Percentiles rank a stretch among this genome's conserved stretches.
phyloP scores from a whole-genome alignment of 35 echinoderm and acorn worm genomes.

The Hemicentrotus pulcherrimus region DNA sequence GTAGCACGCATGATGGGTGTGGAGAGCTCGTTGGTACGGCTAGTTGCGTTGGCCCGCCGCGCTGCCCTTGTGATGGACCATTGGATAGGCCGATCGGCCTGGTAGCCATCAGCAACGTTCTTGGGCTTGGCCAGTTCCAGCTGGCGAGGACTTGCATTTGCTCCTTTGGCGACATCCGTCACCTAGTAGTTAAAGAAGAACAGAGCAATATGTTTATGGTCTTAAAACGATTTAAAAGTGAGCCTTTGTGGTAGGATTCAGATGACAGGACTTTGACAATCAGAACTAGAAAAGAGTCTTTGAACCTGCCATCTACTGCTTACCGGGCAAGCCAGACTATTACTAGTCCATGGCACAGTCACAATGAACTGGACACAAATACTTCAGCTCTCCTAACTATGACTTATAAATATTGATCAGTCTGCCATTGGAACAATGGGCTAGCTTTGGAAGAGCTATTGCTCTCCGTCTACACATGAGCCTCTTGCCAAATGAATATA shows the following conservation, averaged over 20 bases:
- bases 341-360: too few species aligned
- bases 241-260: background rate
- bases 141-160: conserved; percentile 78
- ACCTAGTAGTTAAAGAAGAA: conserved; percentile 59
- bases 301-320: too few species aligned
- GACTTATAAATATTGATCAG: too few species aligned
- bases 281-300: too few species aligned
- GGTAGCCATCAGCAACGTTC: conserved; percentile 84
- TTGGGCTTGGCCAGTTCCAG: conserved; percentile 94
- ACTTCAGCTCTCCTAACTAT: too few species aligned
- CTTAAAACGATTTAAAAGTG: background rate
- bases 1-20: conserved; percentile 91
- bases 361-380: too few species aligned
- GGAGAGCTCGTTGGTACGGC: conserved; percentile 85
- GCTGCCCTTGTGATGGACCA: conserved; percentile 72
- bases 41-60: conserved; percentile 65
- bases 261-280: too few species aligned
- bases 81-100: conserved; percentile 61
- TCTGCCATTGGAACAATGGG: too few species aligned
- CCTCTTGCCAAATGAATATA: too few species aligned
- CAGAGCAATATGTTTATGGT: background rate
- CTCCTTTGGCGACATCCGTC: conserved; percentile 49
- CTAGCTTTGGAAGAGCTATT: too few species aligned
- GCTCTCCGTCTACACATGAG: too few species aligned
- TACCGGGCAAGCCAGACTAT: too few species aligned